Evolutionary conservation across 2,888 invertebrate species (phyloP), one percentile per base, ranked within the genome.

Genomic region (Philhelius pedissequus): DNA sequence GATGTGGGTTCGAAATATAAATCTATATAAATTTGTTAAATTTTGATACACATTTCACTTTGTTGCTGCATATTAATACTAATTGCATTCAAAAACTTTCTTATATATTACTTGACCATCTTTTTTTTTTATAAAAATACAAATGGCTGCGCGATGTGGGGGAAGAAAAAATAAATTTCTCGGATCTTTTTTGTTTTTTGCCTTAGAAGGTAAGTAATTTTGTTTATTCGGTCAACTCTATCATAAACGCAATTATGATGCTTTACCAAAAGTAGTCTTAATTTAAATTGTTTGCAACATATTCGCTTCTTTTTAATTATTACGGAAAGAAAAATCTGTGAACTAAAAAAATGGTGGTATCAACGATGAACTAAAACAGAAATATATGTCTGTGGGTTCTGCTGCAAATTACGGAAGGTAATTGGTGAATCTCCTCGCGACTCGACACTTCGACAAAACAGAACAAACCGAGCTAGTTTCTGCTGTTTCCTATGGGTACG

Each of bases 271-370:
- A 52, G 64, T 52, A 45, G 13, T 66, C 60, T 27, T 22, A 60
- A 20, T 60, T 43, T 43, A 70, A 38, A 70, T 45, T 60, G 75
- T 70, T 40, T 70, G 62, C 25, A 84, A 84, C 83, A 84, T 79
- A 75, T 66, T 66, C 1, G 35, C 66, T 52, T 40, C 35, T 69
- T 43, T 43, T 38, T 7, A 62, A 22, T 60, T 50, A 70, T 71
- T 80, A 75, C 58, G 38, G 80, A 74, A 75, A 56, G 52, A 79
- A 60, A 60, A 70, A 69, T 70, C 38, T 52, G 60, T 45, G 18
- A 80, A 75, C 80, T 79, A 84, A 84, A 84, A 83, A 84, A 84
- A 84, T 84, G 83, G 83, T 80, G 83, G 83, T 84, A 70, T 66
- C 52, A 32, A 68, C 45, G 27, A 62, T 43, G 68, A 83, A 82